Conservation (phyloP, 1,140 invertebrate species). For the Thereuonema tuberculata region DNA sequence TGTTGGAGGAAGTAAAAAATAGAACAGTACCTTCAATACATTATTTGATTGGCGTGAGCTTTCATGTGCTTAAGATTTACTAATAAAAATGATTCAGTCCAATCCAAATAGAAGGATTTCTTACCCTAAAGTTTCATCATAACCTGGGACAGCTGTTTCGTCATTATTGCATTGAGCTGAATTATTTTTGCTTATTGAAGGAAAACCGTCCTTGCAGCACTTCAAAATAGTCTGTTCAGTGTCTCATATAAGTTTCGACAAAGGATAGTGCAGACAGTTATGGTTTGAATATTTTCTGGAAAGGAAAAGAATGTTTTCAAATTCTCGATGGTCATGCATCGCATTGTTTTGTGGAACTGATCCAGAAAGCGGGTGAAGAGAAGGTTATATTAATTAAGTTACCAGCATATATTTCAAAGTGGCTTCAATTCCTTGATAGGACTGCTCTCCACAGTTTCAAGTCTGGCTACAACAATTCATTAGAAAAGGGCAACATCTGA, state of each 20-base stretch:
- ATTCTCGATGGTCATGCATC: slow-evolving; percentile 13
- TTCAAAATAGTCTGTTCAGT: not conserved
- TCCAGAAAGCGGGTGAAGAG: slow-evolving; percentile 10
- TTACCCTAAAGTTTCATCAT: too few relatives aligned
- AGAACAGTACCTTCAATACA: too few relatives aligned
- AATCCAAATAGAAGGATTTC: too few relatives aligned
- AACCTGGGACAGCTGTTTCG: too few relatives aligned
- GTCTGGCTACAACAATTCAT: not conserved
- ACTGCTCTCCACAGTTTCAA: not conserved
- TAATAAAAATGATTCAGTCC: too few relatives aligned
- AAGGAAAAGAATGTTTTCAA: slow-evolving; percentile 6
- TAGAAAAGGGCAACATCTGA: too few relatives aligned
- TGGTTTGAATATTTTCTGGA: not conserved
- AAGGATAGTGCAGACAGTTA: not conserved
- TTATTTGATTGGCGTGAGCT: too few relatives aligned
- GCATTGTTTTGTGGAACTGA: slow-evolving; percentile 13
- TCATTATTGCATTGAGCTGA: too few relatives aligned
- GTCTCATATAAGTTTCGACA: not conserved
- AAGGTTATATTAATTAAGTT: slow-evolving; percentile 8
- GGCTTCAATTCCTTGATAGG: slow-evolving; percentile 8
- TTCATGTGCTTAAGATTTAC: too few relatives aligned
- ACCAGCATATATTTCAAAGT: slow-evolving; percentile 11
- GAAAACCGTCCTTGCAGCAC: not conserved
- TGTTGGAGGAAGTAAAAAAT: too few relatives aligned
- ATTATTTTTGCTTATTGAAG: too few relatives aligned